Base-by-base conservation (phyloP, 2,888 invertebrate genomes). In the Mantis religiosa region DNA sequence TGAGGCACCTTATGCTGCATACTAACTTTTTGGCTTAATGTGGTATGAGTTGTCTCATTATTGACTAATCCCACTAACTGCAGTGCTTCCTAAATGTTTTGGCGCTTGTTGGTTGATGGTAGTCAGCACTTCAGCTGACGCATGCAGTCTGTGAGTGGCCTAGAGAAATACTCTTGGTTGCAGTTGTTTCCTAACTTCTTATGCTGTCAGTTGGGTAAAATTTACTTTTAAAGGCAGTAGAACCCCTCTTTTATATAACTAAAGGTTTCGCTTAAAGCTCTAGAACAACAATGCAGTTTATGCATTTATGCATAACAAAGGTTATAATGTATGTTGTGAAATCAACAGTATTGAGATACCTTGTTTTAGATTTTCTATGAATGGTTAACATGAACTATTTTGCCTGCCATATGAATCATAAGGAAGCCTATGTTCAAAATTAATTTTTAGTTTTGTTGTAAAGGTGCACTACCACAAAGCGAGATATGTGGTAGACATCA, bases 101-200 rank as follows among this genome's bases (percentile, higher is more conserved):
- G 82, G 34, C 87, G 87, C 82, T 41, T 82, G 87, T 87, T 87
- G 87, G 87, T 87, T 87, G 87, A 87, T 82, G 87, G 87, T 87
- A 71, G 87, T 87, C 87, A 87, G 87, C 87, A 9, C 82, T 82
- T 27, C 82, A 82, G 87, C 87, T 87, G 87, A 87, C 27, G 87
- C 87, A 87, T 87, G 87, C 87, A 87, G 87, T 87, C 87, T 87
- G 87, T 87, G 87, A 87, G 87, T 87, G 87, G 87, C 82, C 87
- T 87, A 27, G 41, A 14, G 9, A 9, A 81, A 27, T 41, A 83
- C n/a, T 71, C 54, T 71, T 71, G 15, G 54, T 71, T 20, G 54
- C 25, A 71, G 15, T 71, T 15, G 3, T 8, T 20, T 71, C 14
- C 20, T 71, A 71, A 71, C 54, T 20, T 20, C 20, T 14, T 20